These are phyloP conservation scores for Oxytorus armatus DNA, from an alignment of 2,888 invertebrate genomes.

Conservation along the genomic window DNA sequence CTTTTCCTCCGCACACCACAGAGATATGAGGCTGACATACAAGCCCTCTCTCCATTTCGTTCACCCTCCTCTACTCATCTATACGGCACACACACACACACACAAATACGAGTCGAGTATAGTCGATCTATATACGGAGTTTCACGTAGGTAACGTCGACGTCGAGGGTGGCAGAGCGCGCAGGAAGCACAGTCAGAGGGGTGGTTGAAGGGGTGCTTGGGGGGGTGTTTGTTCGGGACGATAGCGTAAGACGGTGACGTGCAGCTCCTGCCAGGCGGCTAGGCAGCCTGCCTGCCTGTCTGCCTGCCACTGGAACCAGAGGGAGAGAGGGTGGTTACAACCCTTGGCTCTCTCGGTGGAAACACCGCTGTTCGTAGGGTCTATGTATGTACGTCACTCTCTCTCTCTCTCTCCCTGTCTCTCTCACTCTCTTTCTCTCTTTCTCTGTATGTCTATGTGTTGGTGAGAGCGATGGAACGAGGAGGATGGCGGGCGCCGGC, in stretches of 20 bases:
- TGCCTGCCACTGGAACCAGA: constrained; percentile 76
- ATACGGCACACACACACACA: too few relatives aligned
- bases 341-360: constrained; percentile 78
- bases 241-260: constrained; percentile 84
- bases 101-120: constrained; percentile 23
- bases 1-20: constrained; percentile 38
- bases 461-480: constrained; percentile 64
- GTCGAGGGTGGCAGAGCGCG: constrained; percentile 73
- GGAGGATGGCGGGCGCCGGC: constrained; percentile 64
- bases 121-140: constrained; percentile 71
- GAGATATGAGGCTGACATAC: constrained; percentile 62
- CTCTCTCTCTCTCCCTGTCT: constrained; percentile 33
- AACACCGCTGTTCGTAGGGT: constrained; percentile 69
- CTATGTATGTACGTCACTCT: constrained; percentile 69
- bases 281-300: constrained; percentile 76
- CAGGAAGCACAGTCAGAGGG: constrained; percentile 71
- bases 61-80: constrained; percentile 52
- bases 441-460: constrained; percentile 41
- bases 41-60: constrained; percentile 53
- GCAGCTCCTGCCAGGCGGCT: constrained; percentile 80
- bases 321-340: constrained; percentile 80
- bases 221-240: constrained; percentile 83
- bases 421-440: constrained; percentile 43
- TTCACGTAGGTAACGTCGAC: constrained; percentile 78
- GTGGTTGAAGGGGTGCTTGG: constrained; percentile 67